A percentile compares a stretch with the other conserved stretches of the same genome.
phyloP scores from a whole-genome alignment of 1,140 invertebrate species.

The Papilio dardanus region DNA sequence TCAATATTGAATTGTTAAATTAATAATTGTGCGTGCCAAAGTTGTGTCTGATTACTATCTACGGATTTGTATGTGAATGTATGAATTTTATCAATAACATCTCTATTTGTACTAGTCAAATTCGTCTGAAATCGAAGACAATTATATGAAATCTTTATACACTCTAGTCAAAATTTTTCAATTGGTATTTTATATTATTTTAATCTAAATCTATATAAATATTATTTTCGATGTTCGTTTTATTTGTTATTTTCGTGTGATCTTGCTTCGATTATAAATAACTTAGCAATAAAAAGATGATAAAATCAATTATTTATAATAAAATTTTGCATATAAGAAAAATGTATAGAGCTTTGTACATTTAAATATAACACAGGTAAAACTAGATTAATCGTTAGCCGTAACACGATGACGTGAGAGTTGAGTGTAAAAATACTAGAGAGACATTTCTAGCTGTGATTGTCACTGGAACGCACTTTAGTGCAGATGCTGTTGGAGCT shows the following conservation, averaged over 20 bases:
- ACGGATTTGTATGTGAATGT: constrained; percentile 53
- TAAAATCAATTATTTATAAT: constrained; percentile 81
- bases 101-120: constrained; percentile 74
- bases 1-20: constrained; percentile 59
- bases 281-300: constrained; percentile 77
- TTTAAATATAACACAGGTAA: constrained; percentile 77
- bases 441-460: constrained; percentile 80
- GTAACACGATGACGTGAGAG: constrained; percentile 59
- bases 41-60: constrained; percentile 64
- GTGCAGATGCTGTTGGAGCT: constrained; percentile 66
- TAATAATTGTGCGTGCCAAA: constrained; percentile 70
- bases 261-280: constrained; percentile 68
- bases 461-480: constrained; percentile 71
- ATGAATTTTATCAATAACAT: constrained; percentile 36
- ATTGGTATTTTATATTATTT: constrained; percentile 55
- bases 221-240: constrained; percentile 60
- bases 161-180: constrained; percentile 78
- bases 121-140: constrained; percentile 67
- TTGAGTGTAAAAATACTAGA: constrained; percentile 64
- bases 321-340: constrained; percentile 73
- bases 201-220: constrained; percentile 52
- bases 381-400: constrained; percentile 73
- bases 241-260: constrained; percentile 65
- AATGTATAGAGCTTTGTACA: constrained; percentile 81
- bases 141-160: constrained; percentile 56